Base-by-base conservation (phyloP, 1,140 invertebrate species). In the Geopemphigus sp. region DNA sequence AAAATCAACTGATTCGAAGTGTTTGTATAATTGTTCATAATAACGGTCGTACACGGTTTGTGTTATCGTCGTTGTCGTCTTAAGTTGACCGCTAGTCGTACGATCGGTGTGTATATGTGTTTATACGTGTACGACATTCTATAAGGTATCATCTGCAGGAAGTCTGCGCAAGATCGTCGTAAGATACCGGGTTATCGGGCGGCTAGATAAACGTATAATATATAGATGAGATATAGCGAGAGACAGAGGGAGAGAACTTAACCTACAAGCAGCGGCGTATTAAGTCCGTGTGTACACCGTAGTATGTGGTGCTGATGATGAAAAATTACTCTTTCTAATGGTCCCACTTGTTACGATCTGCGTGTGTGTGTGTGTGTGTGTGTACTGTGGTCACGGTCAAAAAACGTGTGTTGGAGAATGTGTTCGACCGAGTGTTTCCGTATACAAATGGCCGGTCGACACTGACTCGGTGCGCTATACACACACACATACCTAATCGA, bases 261-360 rank as follows among this genome's bases (percentile, higher is more conserved):
- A 39, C 32, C 32, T 8, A n/a, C n/a, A 45, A 45, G 39, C 5
- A 45, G 8, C 47, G 5, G 47, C 14, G 47, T 50, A 50, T 50
- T 1, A 50, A 50, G 47, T 11, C 14, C 39, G 22, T 50, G 39
- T 47, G 64, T 68, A 32, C 47, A 26, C 47, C 12, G 64, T 14
- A 12, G 54, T 57, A 76, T 29, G 73, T 56, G 73, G 54, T 24
- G 74, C 74, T 78, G 74, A 78, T 61, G 74, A 78, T 78, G 74
- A 78, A 78, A 78, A 78, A 78, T 78, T 61, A 63, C 57, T 78
- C 39, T 78, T 63, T 50, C 74, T 78, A 78, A 78, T 61, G 74
- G 74, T 61, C 39, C 74, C 56, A 78, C 74, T 78, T 78, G 74
- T 78, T 78, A 63, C 57, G 15, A n/a, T 61, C 73, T 32, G 32